Conservation (phyloP, 1,140 invertebrate genomes). For the Muscidifurax raptorellus region DNA sequence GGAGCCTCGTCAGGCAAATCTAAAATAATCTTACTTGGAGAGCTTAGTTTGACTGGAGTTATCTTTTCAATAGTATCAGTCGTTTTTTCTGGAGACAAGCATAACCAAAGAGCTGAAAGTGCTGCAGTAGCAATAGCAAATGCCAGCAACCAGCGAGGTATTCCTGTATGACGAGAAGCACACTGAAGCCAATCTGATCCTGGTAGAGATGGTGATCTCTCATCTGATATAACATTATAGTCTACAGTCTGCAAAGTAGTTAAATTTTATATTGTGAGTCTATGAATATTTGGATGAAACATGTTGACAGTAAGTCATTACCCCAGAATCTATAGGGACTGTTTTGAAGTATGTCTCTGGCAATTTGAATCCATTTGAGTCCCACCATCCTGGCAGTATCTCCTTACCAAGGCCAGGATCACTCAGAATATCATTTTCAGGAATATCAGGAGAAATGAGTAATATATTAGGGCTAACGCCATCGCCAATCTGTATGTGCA, state of each 20-base stretch:
- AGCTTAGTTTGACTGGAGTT: slow-evolving; percentile 51
- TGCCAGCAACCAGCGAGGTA: slow-evolving; percentile 75
- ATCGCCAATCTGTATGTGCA: slow-evolving; percentile 63
- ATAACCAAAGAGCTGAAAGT: slow-evolving; percentile 76
- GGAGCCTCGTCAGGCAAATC: slow-evolving; percentile 61
- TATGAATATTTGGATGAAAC: not conserved
- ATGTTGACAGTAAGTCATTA: slow-evolving; percentile 55
- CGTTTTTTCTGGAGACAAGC: slow-evolving; percentile 66
- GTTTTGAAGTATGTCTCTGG: slow-evolving; percentile 73
- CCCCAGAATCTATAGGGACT: slow-evolving; percentile 68
- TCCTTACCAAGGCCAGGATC: slow-evolving; percentile 71
- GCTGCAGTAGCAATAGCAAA: slow-evolving; percentile 71
- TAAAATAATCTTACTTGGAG: slow-evolving; percentile 56
- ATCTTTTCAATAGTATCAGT: slow-evolving; percentile 54
- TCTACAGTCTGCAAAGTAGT: slow-evolving; percentile 56
- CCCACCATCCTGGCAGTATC: slow-evolving; percentile 71
- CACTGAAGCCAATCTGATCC: slow-evolving; percentile 75
- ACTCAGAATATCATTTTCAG: slow-evolving; percentile 69
- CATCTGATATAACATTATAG: slow-evolving; percentile 63
- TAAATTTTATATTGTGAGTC: slow-evolving; percentile 9
- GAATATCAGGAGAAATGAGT: slow-evolving; percentile 67
- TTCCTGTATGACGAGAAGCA: slow-evolving; percentile 75
- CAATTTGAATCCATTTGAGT: slow-evolving; percentile 69
- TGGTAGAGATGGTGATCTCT: slow-evolving; percentile 58
- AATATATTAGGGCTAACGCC: slow-evolving; percentile 64